A percentile compares a stretch with the other conserved stretches of the same genome.
phyloP scores from a whole-genome alignment of 2,113 vertebrate genomes.

The Galemys pyrenaicus region DNA sequence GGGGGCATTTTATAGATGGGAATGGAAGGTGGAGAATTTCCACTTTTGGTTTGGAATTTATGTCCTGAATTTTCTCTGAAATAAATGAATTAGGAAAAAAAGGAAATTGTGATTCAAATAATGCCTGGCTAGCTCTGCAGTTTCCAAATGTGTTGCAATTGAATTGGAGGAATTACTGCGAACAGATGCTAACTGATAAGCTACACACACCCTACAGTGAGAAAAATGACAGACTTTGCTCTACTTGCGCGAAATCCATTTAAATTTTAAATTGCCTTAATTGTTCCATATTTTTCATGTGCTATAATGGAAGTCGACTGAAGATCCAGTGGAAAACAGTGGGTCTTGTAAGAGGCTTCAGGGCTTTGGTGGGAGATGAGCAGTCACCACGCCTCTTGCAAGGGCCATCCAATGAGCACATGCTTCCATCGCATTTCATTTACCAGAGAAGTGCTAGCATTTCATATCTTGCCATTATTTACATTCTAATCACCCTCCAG shows the following conservation, averaged over 20 bases:
- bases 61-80: slow-evolving; percentile 5
- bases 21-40: slow-evolving; percentile 21
- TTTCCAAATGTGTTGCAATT: slow-evolving; percentile 82
- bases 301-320: slow-evolving; percentile 80
- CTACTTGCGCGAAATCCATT: slow-evolving; percentile 80
- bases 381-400: slow-evolving; percentile 71
- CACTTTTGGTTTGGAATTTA: slow-evolving; percentile 30
- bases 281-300: slow-evolving; percentile 78
- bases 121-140: slow-evolving; percentile 59
- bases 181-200: slow-evolving; percentile 85
- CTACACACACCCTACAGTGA: slow-evolving; percentile 82
- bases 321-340: slow-evolving; percentile 77
- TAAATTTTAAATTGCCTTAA: slow-evolving; percentile 85
- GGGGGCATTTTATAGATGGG: not conserved
- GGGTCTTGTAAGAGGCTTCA: slow-evolving; percentile 78
- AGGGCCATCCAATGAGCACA: slow-evolving; percentile 65
- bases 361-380: slow-evolving; percentile 77
- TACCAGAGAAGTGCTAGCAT: slow-evolving; percentile 76
- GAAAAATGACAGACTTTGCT: slow-evolving; percentile 83
- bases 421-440: slow-evolving; percentile 62
- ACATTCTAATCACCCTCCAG: slow-evolving; percentile 80
- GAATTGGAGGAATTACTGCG: slow-evolving; percentile 82
- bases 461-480: slow-evolving; percentile 80
- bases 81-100: not conserved
- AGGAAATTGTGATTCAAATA: slow-evolving; percentile 77